Evolutionary conservation across 2,888 invertebrate species (phyloP), one percentile per base, ranked within the genome.

Genomic region (Drosophila meridionalis): DNA sequence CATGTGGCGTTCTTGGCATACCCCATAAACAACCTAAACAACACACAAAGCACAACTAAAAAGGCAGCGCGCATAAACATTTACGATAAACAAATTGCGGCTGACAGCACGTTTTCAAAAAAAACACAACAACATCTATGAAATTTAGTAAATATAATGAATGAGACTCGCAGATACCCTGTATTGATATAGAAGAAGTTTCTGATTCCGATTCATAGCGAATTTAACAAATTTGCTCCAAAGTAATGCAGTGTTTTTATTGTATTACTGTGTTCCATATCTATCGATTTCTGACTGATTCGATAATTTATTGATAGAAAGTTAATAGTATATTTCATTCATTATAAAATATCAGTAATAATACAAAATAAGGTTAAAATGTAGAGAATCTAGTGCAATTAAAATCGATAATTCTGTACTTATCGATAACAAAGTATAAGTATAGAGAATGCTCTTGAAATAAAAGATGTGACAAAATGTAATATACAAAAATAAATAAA

Each of bases 11-110:
- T 73, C 67, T 67, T 58, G 55, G 63, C 76, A 71, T 76, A 71
- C 68, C 48, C 58, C 78, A 76, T 76, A 80, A 80, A 80, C 78
- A 80, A 72, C 32, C 64, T 42, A 58, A 57, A 63, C 40, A 60
- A 50, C 70, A 71, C 63, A 61, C 61, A 65, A 62, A 76, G 55
- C 62, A 69, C 69, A 75, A 60, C 79, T 55, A 52, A 73, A 72
- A 72, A 76, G 40, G 57, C 78, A 53, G 30, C 72, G 43, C 50
- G 36, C 83, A 72, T 71, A 76, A 78, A 83, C 71, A 81, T 83
- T 83, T 69, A 89, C 87, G 80, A 88, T 83, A 89, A 87, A 89
- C 89, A 84, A 83, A 73, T 77, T 78, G 78, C 63, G 81, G 61
- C 75, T 34, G 56, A n/a, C 69, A 73, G 70, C 64, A 72, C 73